These are phyloP conservation scores for Phoenicopterus ruber DNA, from an alignment of 2,113 vertebrate species.

Conservation along the genomic window DNA sequence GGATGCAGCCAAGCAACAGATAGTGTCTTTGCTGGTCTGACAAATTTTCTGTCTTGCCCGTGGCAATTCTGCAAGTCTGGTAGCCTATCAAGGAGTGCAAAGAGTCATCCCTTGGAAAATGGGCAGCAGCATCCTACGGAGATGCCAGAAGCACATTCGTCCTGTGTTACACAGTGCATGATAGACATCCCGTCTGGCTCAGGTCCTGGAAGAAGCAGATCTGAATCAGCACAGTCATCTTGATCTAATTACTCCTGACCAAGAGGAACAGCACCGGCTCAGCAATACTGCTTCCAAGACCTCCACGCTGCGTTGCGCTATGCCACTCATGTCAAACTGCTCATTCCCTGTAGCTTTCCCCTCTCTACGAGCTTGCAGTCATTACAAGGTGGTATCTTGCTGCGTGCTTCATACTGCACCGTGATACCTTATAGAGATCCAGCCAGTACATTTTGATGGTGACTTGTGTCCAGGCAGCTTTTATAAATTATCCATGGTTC, in stretches of 20 bases:
- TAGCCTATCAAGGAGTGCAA: not conserved
- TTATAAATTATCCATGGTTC: not conserved
- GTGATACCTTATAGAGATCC: not conserved
- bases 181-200: not conserved
- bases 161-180: not conserved
- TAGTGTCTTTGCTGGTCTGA: not conserved
- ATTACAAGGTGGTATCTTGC: not conserved
- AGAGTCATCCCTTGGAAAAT: not conserved
- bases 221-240: not conserved
- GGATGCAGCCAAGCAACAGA: not conserved
- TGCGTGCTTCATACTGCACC: not conserved
- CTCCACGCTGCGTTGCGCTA: not conserved
- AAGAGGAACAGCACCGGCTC: not conserved
- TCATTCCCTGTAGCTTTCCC: not conserved
- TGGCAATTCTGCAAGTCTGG: not conserved
- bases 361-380: not conserved
- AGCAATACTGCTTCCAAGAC: not conserved
- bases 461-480: not conserved
- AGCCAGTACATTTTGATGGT: not conserved
- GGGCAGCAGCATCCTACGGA: not conserved
- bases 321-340: fast-evolving
- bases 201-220: not conserved
- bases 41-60: fast-evolving
- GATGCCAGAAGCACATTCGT: not conserved
- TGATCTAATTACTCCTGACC: not conserved